Evolutionary conservation across 2,113 vertebrate genomes (phyloP), one percentile per base, ranked within the genome.

Genomic region (Micronycteris hirsuta): DNA sequence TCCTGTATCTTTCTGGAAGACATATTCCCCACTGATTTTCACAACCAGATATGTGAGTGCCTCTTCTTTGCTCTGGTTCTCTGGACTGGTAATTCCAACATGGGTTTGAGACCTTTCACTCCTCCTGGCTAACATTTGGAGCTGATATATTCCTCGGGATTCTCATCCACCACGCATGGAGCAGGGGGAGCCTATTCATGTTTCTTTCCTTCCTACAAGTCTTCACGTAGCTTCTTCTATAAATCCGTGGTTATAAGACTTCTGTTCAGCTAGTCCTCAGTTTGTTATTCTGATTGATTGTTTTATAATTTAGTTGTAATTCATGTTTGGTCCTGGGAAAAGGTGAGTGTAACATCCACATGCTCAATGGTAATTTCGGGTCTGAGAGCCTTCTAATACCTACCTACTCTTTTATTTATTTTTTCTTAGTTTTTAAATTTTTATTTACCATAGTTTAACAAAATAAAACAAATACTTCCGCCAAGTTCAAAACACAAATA

Each of bases 391-490:
- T 71, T 41, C 38, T 41, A 56, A 22, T 22, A 56, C 20, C 19
- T 22, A 56, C 20, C 19, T 22, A 56, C 20, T 22, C 20, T 56
- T 56, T 52, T 17, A 52, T 5, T 52, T 52, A 52, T 56, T 56
- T 22, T 8, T 33, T 83, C 20, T 92, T 87, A 33, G 11, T 52
- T 90, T 94, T 81, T 10, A 58, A 81, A 45, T 9, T 88, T 94
- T 94, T 15, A 91, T 41, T 89, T 96, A 86, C 63, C 2, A 36
- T 82, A 88, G 82, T 76, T 91, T 65, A 71, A 56, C 31, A 96
- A 91, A 61, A 78, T 65, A 5, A 38, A 68, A 24, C 24, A 78
- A 45, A 54, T 81, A 71, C 7, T 24, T 81, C 54, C 54, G 22
- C 19, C 54, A 52, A 56, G 4, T 86, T 86, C 65, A 80, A 63